Evolutionary conservation across 1,140 invertebrate genomes (phyloP).

Genomic region (Neomicropteryx cornuta): DNA sequence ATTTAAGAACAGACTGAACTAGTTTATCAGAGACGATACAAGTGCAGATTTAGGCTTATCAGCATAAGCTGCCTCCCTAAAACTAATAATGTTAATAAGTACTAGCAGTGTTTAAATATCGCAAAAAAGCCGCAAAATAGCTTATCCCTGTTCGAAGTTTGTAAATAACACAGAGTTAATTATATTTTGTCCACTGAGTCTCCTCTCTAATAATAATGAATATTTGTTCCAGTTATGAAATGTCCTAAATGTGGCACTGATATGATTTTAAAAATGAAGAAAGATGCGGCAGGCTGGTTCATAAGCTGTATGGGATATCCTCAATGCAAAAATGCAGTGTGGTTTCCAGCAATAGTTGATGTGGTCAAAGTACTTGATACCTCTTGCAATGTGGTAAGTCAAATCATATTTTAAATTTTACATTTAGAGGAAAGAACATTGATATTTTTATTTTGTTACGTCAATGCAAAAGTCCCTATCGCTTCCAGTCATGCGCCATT

Average conservation of each 20-base stretch:
- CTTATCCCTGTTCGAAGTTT: no score
- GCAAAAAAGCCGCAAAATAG: no score
- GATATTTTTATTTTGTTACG: no score
- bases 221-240: conserved; percentile 51
- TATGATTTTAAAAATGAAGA: conserved; percentile 58
- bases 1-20: no score
- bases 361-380: conserved; percentile 52
- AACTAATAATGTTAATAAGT: no score
- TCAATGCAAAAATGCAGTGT: conserved; percentile 65
- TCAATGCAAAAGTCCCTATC: no score
- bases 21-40: no score
- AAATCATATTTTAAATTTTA: conserved; percentile 7
- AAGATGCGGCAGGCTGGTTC: conserved; percentile 51
- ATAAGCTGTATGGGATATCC: conserved; percentile 71
- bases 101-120: no score
- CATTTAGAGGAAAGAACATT: neutral
- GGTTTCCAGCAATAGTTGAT: conserved; percentile 64
- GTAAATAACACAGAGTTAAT: neutral
- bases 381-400: conserved; percentile 50
- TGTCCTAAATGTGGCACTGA: conserved; percentile 68
- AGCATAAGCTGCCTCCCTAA: no score
- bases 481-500: no score
- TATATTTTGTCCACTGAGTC: neutral
- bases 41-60: no score
- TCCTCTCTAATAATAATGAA: conserved; percentile 4